These are phyloP conservation scores for Lagenorhynchus albirostris DNA, from an alignment of 2,113 vertebrate genomes.

Conservation along the genomic window DNA sequence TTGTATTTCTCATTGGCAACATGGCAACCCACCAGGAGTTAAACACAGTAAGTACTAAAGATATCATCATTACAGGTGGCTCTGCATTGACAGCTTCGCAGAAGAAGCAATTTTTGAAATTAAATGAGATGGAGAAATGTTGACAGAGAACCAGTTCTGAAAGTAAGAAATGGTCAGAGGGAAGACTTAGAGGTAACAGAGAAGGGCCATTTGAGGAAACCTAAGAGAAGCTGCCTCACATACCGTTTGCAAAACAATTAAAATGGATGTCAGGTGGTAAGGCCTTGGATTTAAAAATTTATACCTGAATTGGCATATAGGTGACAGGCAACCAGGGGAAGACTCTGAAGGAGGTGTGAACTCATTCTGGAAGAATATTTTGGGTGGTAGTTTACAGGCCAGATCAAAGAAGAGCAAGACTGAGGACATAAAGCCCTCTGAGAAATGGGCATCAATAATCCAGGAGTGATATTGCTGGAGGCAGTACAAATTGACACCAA, in stretches of 20 bases:
- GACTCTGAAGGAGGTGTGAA: not conserved
- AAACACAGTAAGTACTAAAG: not conserved
- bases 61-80: not conserved
- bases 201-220: not conserved
- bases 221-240: not conserved
- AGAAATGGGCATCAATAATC: not conserved
- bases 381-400: not conserved
- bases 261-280: not conserved
- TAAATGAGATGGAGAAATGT: conserved; percentile 32
- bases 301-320: not conserved
- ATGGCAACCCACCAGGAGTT: not conserved
- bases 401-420: not conserved
- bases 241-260: not conserved
- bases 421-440: not conserved
- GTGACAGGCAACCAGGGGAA: not conserved
- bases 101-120: conserved; percentile 38
- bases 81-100: not conserved
- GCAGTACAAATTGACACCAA: conserved; percentile 29
- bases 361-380: conserved; percentile 15
- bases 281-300: not conserved
- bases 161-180: not conserved
- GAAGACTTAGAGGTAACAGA: not conserved
- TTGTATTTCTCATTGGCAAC: not conserved
- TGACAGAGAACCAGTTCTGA: not conserved
- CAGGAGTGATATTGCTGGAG: not conserved